Percentiles rank a stretch among this genome's conserved stretches.
These are phyloP conservation scores for Conus canariensis DNA, from an alignment of 2,888 invertebrate species.

Conservation along the genomic window DNA sequence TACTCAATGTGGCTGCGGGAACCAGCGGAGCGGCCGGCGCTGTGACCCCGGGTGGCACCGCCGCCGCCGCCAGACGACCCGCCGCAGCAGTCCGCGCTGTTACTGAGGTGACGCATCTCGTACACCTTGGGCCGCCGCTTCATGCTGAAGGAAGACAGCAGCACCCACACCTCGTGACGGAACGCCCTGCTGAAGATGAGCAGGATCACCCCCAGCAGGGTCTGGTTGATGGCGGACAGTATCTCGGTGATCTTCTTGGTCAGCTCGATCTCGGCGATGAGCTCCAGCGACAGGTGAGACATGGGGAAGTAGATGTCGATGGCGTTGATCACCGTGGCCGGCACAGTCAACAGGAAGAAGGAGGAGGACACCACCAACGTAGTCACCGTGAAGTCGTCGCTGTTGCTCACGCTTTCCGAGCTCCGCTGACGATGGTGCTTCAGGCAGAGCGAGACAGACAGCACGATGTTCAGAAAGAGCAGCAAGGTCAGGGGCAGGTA, in stretches of 20 bases:
- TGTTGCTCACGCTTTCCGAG: conserved; percentile 19
- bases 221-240: conserved; percentile 51
- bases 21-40: not conserved
- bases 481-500: conserved; percentile 69
- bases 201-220: conserved; percentile 50
- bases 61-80: not conserved
- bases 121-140: conserved; percentile 53
- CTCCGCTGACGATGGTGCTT: conserved; percentile 38
- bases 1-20: conserved; percentile 53
- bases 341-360: conserved; percentile 53
- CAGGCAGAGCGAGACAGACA: conserved; percentile 44
- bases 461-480: conserved; percentile 51
- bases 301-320: conserved; percentile 56
- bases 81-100: conserved; percentile 35
- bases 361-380: conserved; percentile 49
- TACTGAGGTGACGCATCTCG: conserved; percentile 50
- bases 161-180: conserved; percentile 42
- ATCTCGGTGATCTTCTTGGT: conserved; percentile 54
- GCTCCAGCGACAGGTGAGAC: conserved; percentile 48
- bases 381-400: conserved; percentile 51
- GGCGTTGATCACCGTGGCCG: conserved; percentile 56
- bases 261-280: conserved; percentile 52
- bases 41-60: not conserved
- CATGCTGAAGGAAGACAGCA: conserved; percentile 43
- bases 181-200: conserved; percentile 49